phyloP scores from a whole-genome alignment of 2,888 invertebrate genomes.

The Euplexia lucipara region DNA sequence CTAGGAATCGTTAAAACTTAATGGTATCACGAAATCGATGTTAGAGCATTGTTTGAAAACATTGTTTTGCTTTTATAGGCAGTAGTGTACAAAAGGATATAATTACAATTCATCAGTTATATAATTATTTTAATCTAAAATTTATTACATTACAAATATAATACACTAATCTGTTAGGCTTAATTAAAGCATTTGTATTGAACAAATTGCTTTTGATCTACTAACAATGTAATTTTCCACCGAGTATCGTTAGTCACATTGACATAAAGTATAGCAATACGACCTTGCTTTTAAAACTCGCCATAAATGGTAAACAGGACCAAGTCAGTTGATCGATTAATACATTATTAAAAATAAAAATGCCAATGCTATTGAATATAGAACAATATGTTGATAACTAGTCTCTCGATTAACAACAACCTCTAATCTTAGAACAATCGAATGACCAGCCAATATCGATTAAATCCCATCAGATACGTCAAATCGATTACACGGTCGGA shows the following conservation, averaged over 20 bases:
- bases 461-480: conserved; percentile 42
- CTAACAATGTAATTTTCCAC: conserved; percentile 33
- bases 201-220: conserved; percentile 27
- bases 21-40: too few species aligned
- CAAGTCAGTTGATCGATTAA: conserved; percentile 43
- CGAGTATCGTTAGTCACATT: conserved; percentile 31
- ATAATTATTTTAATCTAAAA: conserved; percentile 3
- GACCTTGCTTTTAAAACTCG: conserved; percentile 48
- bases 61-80: too few species aligned
- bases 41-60: too few species aligned
- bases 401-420: conserved; percentile 18
- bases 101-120: neutral
- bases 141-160: conserved; percentile 9
- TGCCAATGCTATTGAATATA: conserved; percentile 35
- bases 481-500: conserved; percentile 42
- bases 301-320: conserved; percentile 46
- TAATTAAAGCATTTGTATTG: conserved; percentile 19
- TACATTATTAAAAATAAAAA: conserved; percentile 42
- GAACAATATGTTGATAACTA: conserved; percentile 42
- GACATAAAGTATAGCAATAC: conserved; percentile 35
- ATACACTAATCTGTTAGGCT: neutral
- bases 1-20: too few species aligned
- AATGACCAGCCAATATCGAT: conserved; percentile 27
- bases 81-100: too few species aligned
- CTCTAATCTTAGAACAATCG: conserved; percentile 43